Conservation (phyloP, 1,140 invertebrate species). For the Cyrtorhinus lividipennis region DNA sequence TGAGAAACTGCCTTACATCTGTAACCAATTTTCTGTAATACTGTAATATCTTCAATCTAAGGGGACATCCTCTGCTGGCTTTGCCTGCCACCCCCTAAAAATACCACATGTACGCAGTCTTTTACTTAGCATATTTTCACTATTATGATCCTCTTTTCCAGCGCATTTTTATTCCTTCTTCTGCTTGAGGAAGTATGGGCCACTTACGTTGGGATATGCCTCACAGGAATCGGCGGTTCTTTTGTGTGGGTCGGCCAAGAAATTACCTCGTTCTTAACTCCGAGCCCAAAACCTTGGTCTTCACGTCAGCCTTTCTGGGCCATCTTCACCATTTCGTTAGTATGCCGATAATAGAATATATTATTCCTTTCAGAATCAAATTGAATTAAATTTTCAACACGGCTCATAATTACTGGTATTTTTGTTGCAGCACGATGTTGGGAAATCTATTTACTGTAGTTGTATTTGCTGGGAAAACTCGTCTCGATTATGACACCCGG, state of each 20-base stretch:
- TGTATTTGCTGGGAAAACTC: slow-evolving; percentile 17
- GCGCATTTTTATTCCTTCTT: background rate
- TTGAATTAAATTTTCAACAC: too few relatives aligned
- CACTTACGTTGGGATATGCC: slow-evolving; percentile 64
- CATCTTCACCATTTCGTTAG: slow-evolving; percentile 71
- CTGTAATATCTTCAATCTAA: too few relatives aligned
- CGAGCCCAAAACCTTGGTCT: slow-evolving; percentile 70
- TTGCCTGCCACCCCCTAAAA: too few relatives aligned
- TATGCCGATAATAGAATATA: too few relatives aligned
- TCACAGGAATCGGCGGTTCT: slow-evolving; percentile 83
- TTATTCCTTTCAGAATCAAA: too few relatives aligned
- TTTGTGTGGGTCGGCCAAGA: slow-evolving; percentile 85
- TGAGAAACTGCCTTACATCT: too few relatives aligned
- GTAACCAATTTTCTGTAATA: too few relatives aligned
- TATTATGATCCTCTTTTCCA: background rate
- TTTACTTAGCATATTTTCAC: too few relatives aligned
- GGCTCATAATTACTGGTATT: too few relatives aligned
- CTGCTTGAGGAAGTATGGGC: slow-evolving; percentile 58
- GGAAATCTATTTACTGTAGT: slow-evolving; percentile 18
- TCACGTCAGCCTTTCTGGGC: slow-evolving; percentile 96
- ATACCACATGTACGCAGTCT: too few relatives aligned
- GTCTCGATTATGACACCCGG: slow-evolving; percentile 44
- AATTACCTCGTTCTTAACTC: slow-evolving; percentile 87
- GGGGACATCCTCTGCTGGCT: too few relatives aligned
- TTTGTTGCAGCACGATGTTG: slow-evolving; percentile 19